Percentiles rank a stretch among this genome's conserved stretches.
These are phyloP conservation scores for Eucidaris tribuloides DNA, from an alignment of 35 echinoderm and acorn worm genomes.

Conservation along the genomic window DNA sequence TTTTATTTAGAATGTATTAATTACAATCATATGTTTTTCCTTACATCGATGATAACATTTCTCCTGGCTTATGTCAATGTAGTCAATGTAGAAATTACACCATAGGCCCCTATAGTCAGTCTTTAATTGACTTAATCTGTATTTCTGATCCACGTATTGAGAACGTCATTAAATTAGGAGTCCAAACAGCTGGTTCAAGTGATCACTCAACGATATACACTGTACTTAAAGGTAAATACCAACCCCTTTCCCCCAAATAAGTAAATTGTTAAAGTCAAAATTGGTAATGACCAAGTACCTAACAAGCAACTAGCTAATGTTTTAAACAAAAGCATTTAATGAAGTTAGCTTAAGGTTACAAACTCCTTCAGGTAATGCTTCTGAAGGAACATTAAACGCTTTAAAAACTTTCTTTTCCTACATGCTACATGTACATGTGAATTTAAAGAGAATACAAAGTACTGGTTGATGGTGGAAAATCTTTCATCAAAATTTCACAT, in stretches of 20 bases:
- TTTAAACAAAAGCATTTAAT: too few species aligned
- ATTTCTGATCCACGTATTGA: not conserved
- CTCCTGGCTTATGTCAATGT: too few species aligned
- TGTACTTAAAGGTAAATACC: not conserved
- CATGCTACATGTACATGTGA: too few species aligned
- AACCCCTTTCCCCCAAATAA: not conserved
- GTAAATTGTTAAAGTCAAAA: not conserved
- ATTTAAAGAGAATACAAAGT: too few species aligned
- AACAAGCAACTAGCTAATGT: not conserved
- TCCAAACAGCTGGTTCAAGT: not conserved
- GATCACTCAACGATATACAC: too few species aligned
- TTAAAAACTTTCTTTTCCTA: not conserved
- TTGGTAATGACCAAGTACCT: not conserved
- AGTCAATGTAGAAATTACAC: too few species aligned
- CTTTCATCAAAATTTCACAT: too few species aligned
- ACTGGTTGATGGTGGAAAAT: too few species aligned
- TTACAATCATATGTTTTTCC: too few species aligned
- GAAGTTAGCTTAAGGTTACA: not conserved
- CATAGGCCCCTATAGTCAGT: not conserved
- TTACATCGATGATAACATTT: too few species aligned
- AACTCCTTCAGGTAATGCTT: not conserved
- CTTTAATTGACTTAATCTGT: conserved; percentile 1
- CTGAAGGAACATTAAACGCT: not conserved
- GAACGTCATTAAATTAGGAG: not conserved
- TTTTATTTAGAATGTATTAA: too few species aligned